Evolutionary conservation across 2,797 vertebrate species (phyloP).

Genomic region (Gadopsis bispinosus): DNA sequence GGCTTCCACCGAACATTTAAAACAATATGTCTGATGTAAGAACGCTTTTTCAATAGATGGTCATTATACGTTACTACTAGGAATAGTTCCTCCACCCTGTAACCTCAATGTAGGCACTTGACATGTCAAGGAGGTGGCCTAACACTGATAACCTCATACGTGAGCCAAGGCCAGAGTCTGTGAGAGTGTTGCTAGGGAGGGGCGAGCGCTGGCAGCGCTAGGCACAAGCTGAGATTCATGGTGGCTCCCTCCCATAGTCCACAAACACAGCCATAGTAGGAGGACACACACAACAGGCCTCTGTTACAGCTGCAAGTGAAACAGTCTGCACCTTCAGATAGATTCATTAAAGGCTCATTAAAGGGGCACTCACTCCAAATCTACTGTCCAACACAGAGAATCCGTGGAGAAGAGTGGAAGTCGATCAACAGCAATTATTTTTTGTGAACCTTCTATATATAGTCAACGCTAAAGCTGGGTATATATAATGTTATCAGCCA

Average conservation of each 20-base stretch:
- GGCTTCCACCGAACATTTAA: not conserved
- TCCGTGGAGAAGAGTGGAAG: not conserved
- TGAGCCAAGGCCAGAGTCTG: not conserved
- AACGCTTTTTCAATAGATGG: not conserved
- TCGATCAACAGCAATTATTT: not conserved
- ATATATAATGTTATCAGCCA: too few relatives aligned
- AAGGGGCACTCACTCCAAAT: conserved; percentile 1
- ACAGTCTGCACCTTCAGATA: not conserved
- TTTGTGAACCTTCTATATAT: not conserved
- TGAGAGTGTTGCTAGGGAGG: conserved; percentile 24
- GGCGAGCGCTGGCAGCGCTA: conserved; percentile 48
- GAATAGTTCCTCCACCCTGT: not conserved
- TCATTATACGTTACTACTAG: not conserved
- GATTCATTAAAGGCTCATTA: not conserved
- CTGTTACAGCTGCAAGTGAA: conserved; percentile 21
- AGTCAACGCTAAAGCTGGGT: not conserved
- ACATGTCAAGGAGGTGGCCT: not conserved
- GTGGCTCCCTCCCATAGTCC: conserved; percentile 14
- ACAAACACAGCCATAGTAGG: conserved; percentile 38
- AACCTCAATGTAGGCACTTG: not conserved
- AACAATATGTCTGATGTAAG: not conserved
- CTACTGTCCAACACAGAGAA: not conserved
- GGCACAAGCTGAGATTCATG: conserved; percentile 63
- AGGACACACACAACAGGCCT: conserved; percentile 36
- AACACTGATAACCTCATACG: conserved; percentile 7